Conservation (phyloP, 2,888 invertebrate genomes). For the Germaria angustata region DNA sequence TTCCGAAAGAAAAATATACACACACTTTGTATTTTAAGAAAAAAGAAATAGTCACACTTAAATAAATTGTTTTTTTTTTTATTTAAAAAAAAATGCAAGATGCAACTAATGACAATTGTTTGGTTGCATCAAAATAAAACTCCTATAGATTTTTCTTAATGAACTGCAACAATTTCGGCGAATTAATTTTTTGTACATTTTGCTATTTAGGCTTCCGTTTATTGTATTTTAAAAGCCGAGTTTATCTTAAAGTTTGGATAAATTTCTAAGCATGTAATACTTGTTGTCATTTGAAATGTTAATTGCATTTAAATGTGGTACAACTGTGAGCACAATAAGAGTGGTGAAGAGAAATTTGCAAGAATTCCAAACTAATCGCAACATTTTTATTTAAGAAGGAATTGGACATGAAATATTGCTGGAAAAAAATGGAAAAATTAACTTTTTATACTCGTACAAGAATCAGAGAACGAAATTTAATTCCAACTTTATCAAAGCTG, state of each 20-base stretch:
- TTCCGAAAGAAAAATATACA: background rate
- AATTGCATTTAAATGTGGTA: slow-evolving; percentile 31
- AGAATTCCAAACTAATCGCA: too few species aligned
- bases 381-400: too few species aligned
- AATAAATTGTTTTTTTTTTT: slow-evolving; percentile 36
- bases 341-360: too few species aligned
- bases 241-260: slow-evolving; percentile 16
- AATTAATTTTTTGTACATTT: background rate
- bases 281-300: slow-evolving; percentile 19
- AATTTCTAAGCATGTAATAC: background rate
- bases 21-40: slow-evolving; percentile 8
- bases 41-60: slow-evolving; percentile 60
- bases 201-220: slow-evolving; percentile 60
- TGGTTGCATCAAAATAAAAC: background rate
- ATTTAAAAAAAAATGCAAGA: background rate
- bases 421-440: background rate
- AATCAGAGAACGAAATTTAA: too few species aligned
- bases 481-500: too few species aligned
- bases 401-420: too few species aligned
- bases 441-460: too few species aligned
- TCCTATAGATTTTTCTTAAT: slow-evolving; percentile 48
- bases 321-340: background rate
- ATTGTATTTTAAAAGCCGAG: slow-evolving; percentile 35
- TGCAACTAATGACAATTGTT: slow-evolving; percentile 49
- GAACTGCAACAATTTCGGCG: slow-evolving; percentile 30